These are phyloP conservation scores for Syritta pipiens DNA, from an alignment of 2,888 invertebrate genomes.

Conservation along the genomic window DNA sequence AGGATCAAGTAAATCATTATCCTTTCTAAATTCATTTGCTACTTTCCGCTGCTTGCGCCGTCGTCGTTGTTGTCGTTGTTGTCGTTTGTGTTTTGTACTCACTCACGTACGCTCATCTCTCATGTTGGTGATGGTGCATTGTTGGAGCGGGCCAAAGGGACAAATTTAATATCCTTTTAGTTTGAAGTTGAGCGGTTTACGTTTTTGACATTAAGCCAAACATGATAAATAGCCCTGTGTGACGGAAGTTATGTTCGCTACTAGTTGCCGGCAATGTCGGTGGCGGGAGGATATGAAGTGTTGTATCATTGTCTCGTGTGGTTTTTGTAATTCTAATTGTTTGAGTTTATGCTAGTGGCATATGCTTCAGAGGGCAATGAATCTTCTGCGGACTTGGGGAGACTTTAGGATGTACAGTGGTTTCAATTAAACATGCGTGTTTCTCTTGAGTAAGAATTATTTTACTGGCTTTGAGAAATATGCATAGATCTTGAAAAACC, in stretches of 20 bases:
- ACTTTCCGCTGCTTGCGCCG: not conserved
- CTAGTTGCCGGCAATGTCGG: slow-evolving; percentile 14
- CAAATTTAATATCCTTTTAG: slow-evolving; percentile 44
- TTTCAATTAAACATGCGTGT: no score
- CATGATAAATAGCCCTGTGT: slow-evolving; percentile 33
- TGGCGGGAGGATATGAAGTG: not conserved
- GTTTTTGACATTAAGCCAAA: slow-evolving; percentile 41
- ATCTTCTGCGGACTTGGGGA: no score
- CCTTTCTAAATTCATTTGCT: slow-evolving; percentile 62
- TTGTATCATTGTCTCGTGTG: not conserved
- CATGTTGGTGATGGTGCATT: slow-evolving; percentile 7
- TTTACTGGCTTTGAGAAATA: no score
- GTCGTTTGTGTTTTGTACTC: not conserved
- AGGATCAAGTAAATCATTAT: slow-evolving; percentile 64
- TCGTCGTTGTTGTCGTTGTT: not conserved
- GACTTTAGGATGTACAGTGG: no score
- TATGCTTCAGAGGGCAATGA: no score
- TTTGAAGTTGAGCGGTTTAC: slow-evolving; percentile 29
- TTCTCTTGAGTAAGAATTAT: no score
- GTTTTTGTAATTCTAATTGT: not conserved
- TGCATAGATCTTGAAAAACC: no score
- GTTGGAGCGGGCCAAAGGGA: slow-evolving; percentile 3
- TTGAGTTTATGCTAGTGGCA: not conserved
- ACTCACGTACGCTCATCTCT: slow-evolving; percentile 16
- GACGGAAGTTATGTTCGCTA: slow-evolving; percentile 1